phyloP scores from a whole-genome alignment of 2,113 vertebrate species.

The Hyaena hyaena region DNA sequence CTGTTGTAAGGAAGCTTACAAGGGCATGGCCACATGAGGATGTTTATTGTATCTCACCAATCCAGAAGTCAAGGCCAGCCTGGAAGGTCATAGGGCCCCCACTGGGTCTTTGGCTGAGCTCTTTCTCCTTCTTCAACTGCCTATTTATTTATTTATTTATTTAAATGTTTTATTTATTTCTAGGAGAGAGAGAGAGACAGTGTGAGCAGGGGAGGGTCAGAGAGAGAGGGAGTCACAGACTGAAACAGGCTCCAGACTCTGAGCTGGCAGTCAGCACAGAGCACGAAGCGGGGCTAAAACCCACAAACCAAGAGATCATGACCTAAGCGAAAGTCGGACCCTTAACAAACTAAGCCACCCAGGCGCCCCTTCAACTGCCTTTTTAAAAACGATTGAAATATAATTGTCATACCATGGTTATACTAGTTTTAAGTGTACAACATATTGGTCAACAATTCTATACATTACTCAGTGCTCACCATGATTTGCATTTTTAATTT shows the following conservation, averaged over 20 bases:
- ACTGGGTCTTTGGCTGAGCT: background rate
- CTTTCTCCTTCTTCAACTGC: background rate
- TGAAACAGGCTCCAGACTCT: no score
- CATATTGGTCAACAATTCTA: background rate
- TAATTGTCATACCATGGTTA: background rate
- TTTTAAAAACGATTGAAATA: background rate
- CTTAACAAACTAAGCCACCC: no score
- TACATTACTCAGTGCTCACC: background rate
- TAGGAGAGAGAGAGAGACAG: no score
- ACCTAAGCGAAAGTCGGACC: no score
- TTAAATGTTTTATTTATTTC: no score
- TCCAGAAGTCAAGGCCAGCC: background rate
- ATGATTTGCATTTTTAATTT: background rate
- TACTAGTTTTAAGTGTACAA: background rate
- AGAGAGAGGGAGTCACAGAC: no score
- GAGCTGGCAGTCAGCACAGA: no score
- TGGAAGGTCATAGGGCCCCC: background rate
- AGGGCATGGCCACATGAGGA: no score
- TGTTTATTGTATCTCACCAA: background rate
- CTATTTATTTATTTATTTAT: background rate
- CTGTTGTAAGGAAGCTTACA: no score
- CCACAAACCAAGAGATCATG: no score
- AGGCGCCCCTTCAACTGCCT: background rate
- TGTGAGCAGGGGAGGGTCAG: no score
- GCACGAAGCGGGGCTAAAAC: no score